A percentile compares a stretch with the other conserved stretches of the same genome.
phyloP scores from a whole-genome alignment of 2,797 vertebrate genomes.

The Malacoctenus gilli region DNA sequence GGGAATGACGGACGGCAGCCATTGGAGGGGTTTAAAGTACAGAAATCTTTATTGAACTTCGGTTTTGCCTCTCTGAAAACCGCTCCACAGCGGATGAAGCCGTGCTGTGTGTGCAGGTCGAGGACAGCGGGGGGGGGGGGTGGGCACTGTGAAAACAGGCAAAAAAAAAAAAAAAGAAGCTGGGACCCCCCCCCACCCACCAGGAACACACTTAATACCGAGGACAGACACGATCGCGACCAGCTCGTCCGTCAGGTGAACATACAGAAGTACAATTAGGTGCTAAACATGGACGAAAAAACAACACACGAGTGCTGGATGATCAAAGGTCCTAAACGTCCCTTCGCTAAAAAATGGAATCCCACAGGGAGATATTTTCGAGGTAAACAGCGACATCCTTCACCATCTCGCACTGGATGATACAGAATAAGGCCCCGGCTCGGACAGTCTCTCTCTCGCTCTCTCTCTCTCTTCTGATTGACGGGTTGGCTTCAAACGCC shows the following conservation, averaged over 20 bases:
- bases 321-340: slow-evolving; percentile 31
- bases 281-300: slow-evolving; percentile 29
- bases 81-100: slow-evolving; percentile 46
- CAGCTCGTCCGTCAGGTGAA: slow-evolving; percentile 35
- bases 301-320: slow-evolving; percentile 35
- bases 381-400: slow-evolving; percentile 31
- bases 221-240: slow-evolving; percentile 24
- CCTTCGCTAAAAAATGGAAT: slow-evolving; percentile 45
- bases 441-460: slow-evolving; percentile 4
- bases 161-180: slow-evolving; percentile 37
- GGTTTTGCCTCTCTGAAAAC: slow-evolving; percentile 37
- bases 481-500: slow-evolving; percentile 28
- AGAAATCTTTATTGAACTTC: slow-evolving; percentile 71
- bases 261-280: slow-evolving; percentile 25
- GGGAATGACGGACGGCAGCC: background rate
- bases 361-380: slow-evolving; percentile 40
- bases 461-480: slow-evolving; percentile 9
- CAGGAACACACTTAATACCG: no score
- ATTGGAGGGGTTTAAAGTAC: slow-evolving; percentile 44
- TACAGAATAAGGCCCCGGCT: slow-evolving; percentile 44
- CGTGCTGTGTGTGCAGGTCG: slow-evolving; percentile 43
- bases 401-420: slow-evolving; percentile 31
- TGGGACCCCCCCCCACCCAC: no score
- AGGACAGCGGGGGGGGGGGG: slow-evolving; percentile 43
- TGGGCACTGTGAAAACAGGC: slow-evolving; percentile 29